Conservation (phyloP, 1,140 invertebrate genomes). For the Macrotrachela quadricornifera region DNA sequence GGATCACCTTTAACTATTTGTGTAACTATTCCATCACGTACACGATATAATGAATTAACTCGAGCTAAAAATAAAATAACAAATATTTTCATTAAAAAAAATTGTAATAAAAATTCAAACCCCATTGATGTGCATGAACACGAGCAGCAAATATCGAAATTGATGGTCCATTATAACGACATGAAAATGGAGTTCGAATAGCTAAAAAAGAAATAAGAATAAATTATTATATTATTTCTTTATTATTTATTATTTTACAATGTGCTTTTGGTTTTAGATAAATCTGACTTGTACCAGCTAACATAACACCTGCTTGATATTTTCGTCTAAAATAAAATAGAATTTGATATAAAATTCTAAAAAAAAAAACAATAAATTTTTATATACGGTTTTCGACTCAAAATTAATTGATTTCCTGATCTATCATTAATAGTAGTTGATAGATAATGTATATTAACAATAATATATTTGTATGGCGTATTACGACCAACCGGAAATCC, state of each 20-base stretch:
- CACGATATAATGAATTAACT: conserved; percentile 64
- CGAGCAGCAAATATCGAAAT: conserved; percentile 4
- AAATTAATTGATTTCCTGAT: conserved; percentile 54
- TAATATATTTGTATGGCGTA: conserved; percentile 34
- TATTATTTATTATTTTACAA: conserved; percentile 12
- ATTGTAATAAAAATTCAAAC: no score
- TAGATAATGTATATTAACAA: conserved; percentile 75
- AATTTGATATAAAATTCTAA: neutral
- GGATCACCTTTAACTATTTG: conserved; percentile 56
- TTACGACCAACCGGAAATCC: conserved; percentile 36
- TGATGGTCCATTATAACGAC: conserved; percentile 6
- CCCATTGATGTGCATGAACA: conserved; percentile 3
- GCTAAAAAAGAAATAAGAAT: neutral
- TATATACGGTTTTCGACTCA: conserved; percentile 46
- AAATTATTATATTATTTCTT: neutral
- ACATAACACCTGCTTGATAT: conserved; percentile 20
- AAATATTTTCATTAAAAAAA: no score
- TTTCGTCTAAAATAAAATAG: conserved; percentile 18
- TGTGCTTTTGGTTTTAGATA: conserved; percentile 14
- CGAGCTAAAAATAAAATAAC: conserved; percentile 10
- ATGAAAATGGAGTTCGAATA: conserved; percentile 1
- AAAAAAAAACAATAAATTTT: neutral
- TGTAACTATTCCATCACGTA: conserved; percentile 34
- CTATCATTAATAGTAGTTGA: conserved; percentile 48
- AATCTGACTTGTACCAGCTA: conserved; percentile 14